Evolutionary conservation across 1,140 invertebrate genomes (phyloP), one percentile per base, ranked within the genome.

Genomic region (Sitobion miscanthi): DNA sequence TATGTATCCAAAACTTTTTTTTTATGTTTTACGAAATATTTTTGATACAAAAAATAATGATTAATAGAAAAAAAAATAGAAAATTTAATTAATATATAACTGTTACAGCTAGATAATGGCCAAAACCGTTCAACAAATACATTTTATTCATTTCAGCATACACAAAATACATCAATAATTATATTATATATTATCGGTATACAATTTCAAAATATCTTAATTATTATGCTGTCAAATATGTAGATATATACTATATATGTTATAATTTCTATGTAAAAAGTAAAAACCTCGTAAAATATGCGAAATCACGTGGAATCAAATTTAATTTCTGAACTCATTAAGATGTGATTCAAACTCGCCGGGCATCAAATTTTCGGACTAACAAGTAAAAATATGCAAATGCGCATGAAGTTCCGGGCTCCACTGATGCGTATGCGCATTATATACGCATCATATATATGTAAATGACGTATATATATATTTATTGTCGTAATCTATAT

Each of bases 401-500:
- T n/a, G 5, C 5, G 11, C 11, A 20, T 1, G 4, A 77, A 77
- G n/a, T 77, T 77, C 14, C n/a, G n/a, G 62, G 5, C 14, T 30
- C 62, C 5, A n/a, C 14, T 77, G n/a, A 77, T 77, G 62, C 14
- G 62, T 17, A n/a, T 17, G 14, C 14, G n/a, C 62, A n/a, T 77
- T 77, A 77, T n/a, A 35, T 77, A 77, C 20, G 6, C 62, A 77
- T n/a, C n/a, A n/a, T 69, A 14, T 69, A 69, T 14, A 69, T 20
- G 3, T 77, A 69, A 69, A 69, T 69, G 5, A 49, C 11, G 11
- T 54, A 21, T 54, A 69, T 8, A 69, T 77, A 17, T 77, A n/a
- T 77, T n/a, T 77, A 77, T 77, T 17, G 62, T 77, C 62, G 30
- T 77, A n/a, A n/a, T 77, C 62, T 77, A 77, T 77, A 77, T 77